phyloP scores from a whole-genome alignment of 1,140 invertebrate species.

The Tetranychus urticae region DNA sequence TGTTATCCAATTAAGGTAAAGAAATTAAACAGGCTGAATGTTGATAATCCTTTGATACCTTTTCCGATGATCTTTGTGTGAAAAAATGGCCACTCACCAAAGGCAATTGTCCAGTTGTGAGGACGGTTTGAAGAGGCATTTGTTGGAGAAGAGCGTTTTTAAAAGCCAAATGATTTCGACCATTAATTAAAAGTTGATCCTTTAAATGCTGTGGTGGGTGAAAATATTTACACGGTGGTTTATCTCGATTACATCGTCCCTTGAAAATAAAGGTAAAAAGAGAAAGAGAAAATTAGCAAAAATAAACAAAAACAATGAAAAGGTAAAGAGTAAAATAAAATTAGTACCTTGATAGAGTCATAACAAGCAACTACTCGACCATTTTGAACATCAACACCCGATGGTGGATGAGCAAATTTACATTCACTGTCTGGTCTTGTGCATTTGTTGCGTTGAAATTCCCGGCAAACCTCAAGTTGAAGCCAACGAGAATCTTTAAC shows the following conservation, averaged over 20 bases:
- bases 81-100: conserved; percentile 41
- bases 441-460: conserved; percentile 98
- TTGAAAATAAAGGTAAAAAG: conserved; percentile 23
- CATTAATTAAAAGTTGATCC: conserved; percentile 98
- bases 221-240: conserved; percentile 99
- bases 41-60: no score
- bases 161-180: conserved; percentile 90
- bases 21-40: no score
- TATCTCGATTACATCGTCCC: conserved; percentile 98
- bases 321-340: neutral
- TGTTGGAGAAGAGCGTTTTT: conserved; percentile 90
- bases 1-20: no score
- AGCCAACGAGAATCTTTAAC: conserved; percentile 95
- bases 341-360: conserved; percentile 97
- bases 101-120: conserved; percentile 50
- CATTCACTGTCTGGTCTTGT: conserved; percentile 89
- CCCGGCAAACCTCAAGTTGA: conserved; percentile 95
- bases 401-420: conserved; percentile 98
- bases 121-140: conserved; percentile 65
- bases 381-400: conserved; percentile 98
- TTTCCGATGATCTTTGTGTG: neutral
- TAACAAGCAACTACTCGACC: conserved; percentile 98
- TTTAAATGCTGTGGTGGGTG: conserved; percentile 98
- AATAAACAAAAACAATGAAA: no score
- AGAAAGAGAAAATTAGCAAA: no score